Percentiles rank a stretch among this genome's conserved stretches.
Evolutionary conservation across 1,140 invertebrate genomes (phyloP).

Genomic region (Drosophila bocki): DNA sequence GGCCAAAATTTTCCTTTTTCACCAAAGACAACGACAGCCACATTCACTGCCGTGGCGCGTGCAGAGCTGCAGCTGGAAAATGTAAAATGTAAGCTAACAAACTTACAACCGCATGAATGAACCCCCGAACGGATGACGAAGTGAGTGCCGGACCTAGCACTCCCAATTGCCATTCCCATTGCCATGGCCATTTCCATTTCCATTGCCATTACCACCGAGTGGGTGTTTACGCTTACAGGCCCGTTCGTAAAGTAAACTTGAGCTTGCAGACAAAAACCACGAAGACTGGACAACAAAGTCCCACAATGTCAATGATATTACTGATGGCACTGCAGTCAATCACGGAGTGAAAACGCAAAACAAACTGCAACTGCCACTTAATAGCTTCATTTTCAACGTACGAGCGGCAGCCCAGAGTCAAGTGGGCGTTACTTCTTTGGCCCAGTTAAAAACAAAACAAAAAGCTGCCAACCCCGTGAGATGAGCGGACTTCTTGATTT

Average conservation of each 20-base stretch:
- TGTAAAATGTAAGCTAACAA: constrained; percentile 75
- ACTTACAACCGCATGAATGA: constrained; percentile 68
- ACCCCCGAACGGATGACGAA: constrained; percentile 53
- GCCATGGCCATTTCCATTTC: constrained; percentile 44
- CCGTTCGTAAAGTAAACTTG: not conserved
- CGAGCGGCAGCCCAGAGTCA: constrained; percentile 15
- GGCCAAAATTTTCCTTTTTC: constrained; percentile 78
- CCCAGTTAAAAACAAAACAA: constrained; percentile 20
- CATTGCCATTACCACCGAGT: constrained; percentile 54
- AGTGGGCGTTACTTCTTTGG: constrained; percentile 51
- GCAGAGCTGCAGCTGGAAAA: constrained; percentile 64
- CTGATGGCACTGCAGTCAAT: constrained; percentile 37
- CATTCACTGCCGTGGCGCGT: constrained; percentile 68
- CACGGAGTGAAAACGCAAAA: constrained; percentile 59
- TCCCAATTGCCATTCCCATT: constrained; percentile 48
- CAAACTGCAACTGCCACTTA: constrained; percentile 76
- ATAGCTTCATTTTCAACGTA: constrained; percentile 68
- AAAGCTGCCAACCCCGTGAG: not conserved
- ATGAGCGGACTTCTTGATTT: not conserved
- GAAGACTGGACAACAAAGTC: constrained; percentile 3
- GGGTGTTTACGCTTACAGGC: constrained; percentile 49
- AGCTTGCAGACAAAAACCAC: constrained; percentile 27
- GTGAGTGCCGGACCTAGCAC: constrained; percentile 62
- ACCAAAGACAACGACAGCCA: constrained; percentile 68
- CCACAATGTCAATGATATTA: constrained; percentile 40